These are phyloP conservation scores for Sander lucioperca DNA, from an alignment of 2,113 vertebrate genomes.

Conservation along the genomic window DNA sequence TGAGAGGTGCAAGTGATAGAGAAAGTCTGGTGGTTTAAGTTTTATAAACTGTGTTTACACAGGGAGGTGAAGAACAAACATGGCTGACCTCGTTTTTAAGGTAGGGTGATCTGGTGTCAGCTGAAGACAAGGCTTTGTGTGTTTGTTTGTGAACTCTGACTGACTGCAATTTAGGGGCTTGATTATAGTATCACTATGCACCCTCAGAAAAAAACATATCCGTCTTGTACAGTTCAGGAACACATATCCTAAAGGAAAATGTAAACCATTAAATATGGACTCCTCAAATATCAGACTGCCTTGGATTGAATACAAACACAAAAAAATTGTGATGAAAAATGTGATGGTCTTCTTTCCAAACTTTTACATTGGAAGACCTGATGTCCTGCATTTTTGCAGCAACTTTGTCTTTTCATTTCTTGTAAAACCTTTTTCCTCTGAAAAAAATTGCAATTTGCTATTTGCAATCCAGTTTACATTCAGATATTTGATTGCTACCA, in stretches of 20 bases:
- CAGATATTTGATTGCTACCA: neutral
- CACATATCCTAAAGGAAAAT: neutral
- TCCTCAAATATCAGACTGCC: neutral
- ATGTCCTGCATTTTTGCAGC: no score
- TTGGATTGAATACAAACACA: neutral
- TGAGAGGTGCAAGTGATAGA: slow-evolving; percentile 7
- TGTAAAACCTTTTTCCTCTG: neutral
- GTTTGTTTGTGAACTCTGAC: slow-evolving; percentile 7
- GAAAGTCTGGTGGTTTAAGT: neutral
- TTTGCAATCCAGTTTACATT: neutral
- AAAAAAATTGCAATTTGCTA: neutral
- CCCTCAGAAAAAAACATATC: neutral
- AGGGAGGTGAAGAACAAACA: slow-evolving; percentile 65
- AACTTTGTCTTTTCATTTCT: neutral
- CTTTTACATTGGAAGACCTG: neutral
- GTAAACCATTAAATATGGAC: neutral
- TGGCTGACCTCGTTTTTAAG: slow-evolving; percentile 32
- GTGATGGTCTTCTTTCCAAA: neutral
- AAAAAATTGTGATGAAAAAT: neutral
- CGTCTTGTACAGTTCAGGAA: neutral
- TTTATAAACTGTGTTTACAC: slow-evolving; percentile 37
- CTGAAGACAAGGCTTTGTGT: slow-evolving; percentile 20
- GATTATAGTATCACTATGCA: no score
- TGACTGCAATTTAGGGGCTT: neutral
- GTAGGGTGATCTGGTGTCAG: slow-evolving; percentile 19